Evolutionary conservation across 2,113 vertebrate genomes (phyloP), one percentile per base, ranked within the genome.

Genomic region (Istiophorus platypterus): DNA sequence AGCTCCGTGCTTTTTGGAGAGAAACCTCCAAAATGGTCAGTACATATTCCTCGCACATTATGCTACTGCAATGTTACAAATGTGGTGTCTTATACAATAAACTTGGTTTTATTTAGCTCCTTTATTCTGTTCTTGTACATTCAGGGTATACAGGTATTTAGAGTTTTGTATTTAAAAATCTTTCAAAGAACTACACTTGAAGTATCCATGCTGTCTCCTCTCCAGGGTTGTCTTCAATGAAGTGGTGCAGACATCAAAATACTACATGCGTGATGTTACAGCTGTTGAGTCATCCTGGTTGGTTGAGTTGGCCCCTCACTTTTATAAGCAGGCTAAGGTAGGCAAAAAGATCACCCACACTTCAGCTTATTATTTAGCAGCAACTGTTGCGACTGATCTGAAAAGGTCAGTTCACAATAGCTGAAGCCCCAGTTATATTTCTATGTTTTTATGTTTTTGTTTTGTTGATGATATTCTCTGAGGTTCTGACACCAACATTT

Each of bases 311-410:
- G 98, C 98, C 0, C 98, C 98, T 37, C 98, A 99, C 91, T 99
- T 99, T 58, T 99, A 99, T 91, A 99, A 99, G 87, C 97, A 99
- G 95, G 97, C 97, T 89, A 97, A 97, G 95, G 98, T 99, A 96
- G 82, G 96, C 57, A 12, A 76, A 80, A 52, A 72, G 7, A 11
- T 14, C 59, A 47, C 0, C 4, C 15, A n/a, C 13, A 8, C n/a
- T 42, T 9, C 29, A 27, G 0, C 20, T 49, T 22, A 37, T 13
- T 37, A 24, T 13, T 24, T 65, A 8, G 11, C 26, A 42, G 12
- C 45, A 42, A 15, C 59, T 27, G 5, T 52, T 22, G 5, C 45
- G 61, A 59, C 58, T 51, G 1, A 31, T 54, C 41, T 27, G 31
- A 27, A 56, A 73, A 49, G 15, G 10, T 22, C 24, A 4, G 17